Base-by-base conservation (phyloP, 2,113 vertebrate species). In the Maccullochella peelii region DNA sequence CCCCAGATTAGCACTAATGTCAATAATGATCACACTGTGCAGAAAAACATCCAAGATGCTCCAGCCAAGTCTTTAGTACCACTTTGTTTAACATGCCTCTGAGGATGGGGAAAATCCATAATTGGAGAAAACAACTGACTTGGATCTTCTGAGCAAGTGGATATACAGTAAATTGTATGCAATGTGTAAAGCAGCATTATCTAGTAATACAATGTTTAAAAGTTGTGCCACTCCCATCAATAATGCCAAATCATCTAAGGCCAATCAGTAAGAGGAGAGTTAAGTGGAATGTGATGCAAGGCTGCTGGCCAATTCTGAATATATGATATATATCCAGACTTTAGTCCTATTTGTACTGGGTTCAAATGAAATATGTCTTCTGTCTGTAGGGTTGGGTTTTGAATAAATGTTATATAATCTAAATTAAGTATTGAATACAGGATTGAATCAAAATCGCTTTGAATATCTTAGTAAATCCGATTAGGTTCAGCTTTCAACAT, bases 21-120 rank as follows among this genome's bases (percentile, higher is more conserved):
- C 94, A 93, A 94, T 92, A 93, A 93, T 90, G 94, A 93, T 93
- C 88, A 85, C 79, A 82, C 65, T 81, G 79, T 82, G 83, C 79
- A 85, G 84, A 86, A 88, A 91, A 90, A 83, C 83, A 91, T 89
- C 84, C 73, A 85, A 77, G 79, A 87, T 78, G 79, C 63, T 73
- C 65, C 55, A 50, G 91, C 90, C 88, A 88, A 92, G 86, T 85
- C 86, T 91, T 93, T 92, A 91, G 89, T 82, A 89, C 66, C 87
- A 90, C 91, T 94, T 92, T 94, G 91, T 93, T 91, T 86, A 89
- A 90, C 90, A 88, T 85, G 79, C 66, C 83, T 92, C 77, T 21
- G 57, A 92, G 87, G 79, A 89, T 55, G 30, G 33, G 23, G 14
- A 72, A 82, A 87, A 94, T 92, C 90, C 76, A 92, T 93, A 85